Evolutionary conservation across 2,113 vertebrate species (phyloP).

Genomic region (Gallinago undulata): DNA sequence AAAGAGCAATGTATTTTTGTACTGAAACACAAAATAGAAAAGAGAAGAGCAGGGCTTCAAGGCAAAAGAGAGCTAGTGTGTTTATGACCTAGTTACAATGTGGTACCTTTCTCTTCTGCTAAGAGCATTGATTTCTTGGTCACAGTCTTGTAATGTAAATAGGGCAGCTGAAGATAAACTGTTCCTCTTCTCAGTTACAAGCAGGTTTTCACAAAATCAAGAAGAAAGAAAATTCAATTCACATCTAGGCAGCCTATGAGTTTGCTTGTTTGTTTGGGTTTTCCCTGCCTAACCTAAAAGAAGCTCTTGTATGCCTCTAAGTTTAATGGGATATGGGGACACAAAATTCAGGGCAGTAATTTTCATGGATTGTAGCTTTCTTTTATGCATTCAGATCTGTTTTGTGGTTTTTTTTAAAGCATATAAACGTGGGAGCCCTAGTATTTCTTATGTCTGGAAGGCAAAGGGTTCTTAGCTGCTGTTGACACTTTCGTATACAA

Average conservation of each 20-base stretch:
- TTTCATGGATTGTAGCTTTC: constrained; percentile 8
- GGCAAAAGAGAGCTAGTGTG: constrained; percentile 28
- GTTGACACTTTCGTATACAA: not conserved
- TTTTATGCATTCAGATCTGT: not conserved
- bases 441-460: constrained; percentile 19
- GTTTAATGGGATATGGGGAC: not conserved
- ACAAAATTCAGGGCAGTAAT: constrained; percentile 15
- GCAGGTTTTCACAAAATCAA: not conserved
- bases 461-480: constrained; percentile 31
- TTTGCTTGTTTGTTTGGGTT: not conserved
- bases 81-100: constrained; percentile 32
- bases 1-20: not conserved
- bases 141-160: constrained; percentile 1
- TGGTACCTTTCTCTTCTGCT: constrained; percentile 29
- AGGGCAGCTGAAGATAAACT: constrained; percentile 22
- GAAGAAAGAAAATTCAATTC: not conserved
- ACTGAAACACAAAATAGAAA: not conserved
- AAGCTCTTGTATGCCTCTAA: not conserved
- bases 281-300: not conserved
- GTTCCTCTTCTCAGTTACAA: not conserved
- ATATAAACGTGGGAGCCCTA: not conserved
- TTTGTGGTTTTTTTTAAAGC: not conserved
- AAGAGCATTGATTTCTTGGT: constrained; percentile 50
- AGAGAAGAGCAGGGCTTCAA: constrained; percentile 1
- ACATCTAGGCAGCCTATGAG: not conserved